Percentiles rank a stretch among this genome's conserved stretches.
Conservation (phyloP, 2,888 invertebrate genomes). For the Plemyria rubiginata region DNA sequence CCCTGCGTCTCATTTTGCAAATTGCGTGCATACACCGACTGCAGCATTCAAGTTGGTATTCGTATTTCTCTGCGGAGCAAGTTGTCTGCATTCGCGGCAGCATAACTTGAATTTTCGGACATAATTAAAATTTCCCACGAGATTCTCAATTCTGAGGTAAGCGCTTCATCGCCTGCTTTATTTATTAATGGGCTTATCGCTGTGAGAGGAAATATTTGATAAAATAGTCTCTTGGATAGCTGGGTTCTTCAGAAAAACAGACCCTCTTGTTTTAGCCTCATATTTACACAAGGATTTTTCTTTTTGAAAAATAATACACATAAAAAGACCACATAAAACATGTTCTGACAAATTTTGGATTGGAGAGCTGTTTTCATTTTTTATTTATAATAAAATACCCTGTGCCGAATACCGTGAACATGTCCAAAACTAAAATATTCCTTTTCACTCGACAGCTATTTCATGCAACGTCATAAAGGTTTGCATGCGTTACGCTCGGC, state of each 20-base stretch:
- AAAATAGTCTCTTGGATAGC: neutral
- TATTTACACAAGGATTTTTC: too few species aligned
- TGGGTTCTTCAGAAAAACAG: too few species aligned
- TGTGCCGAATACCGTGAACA: conserved; percentile 12
- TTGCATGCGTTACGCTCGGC: conserved; percentile 31
- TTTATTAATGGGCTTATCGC: conserved; percentile 14
- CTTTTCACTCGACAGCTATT: conserved; percentile 29
- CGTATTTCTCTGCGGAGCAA: conserved; percentile 34
- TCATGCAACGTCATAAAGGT: conserved; percentile 34
- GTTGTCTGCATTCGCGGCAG: conserved; percentile 47
- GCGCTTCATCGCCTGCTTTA: conserved; percentile 38
- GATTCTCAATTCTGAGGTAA: conserved; percentile 37
- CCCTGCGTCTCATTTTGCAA: conserved; percentile 25
- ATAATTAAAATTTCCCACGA: conserved; percentile 61
- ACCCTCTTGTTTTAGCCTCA: too few species aligned
- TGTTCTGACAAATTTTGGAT: neutral
- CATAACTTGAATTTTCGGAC: conserved; percentile 59
- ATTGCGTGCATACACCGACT: conserved; percentile 29
- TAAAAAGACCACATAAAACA: neutral
- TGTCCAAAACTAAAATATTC: conserved; percentile 29
- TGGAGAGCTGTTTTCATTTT: conserved; percentile 3
- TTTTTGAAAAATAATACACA: neutral
- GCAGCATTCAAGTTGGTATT: conserved; percentile 29
- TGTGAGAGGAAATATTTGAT: conserved; percentile 11
- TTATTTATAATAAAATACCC: conserved; percentile 20